A percentile compares a stretch with the other conserved stretches of the same genome.
phyloP scores from a whole-genome alignment of 2,113 vertebrate genomes.

The Scomber colias region DNA sequence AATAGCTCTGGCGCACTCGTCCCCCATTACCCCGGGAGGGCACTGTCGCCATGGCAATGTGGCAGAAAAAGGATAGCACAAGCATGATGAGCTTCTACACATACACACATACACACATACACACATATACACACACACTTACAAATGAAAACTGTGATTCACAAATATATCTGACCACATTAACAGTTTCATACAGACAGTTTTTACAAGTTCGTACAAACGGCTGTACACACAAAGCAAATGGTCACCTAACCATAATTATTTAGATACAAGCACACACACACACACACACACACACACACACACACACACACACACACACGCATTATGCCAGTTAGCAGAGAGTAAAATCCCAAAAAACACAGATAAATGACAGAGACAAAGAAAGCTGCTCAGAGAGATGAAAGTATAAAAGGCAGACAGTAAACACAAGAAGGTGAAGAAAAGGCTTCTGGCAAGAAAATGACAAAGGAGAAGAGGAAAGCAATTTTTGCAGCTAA shows the following conservation, averaged over 20 bases:
- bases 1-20: constrained; percentile 85
- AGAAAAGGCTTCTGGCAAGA: constrained; percentile 19
- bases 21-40: constrained; percentile 86
- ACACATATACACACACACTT: constrained; percentile 49
- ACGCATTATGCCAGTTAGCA: constrained; percentile 33
- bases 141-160: constrained; percentile 64
- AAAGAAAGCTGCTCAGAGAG: constrained; percentile 20
- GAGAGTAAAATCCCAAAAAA: constrained; percentile 43
- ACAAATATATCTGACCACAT: constrained; percentile 59
- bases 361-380: constrained; percentile 39
- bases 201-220: constrained; percentile 59
- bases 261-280: constrained; percentile 35
- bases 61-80: constrained; percentile 86
- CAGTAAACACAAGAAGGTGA: constrained; percentile 42
- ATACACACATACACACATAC: constrained; percentile 42
- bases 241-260: constrained; percentile 43
- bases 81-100: constrained; percentile 79
- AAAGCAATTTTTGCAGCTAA: constrained; percentile 34
- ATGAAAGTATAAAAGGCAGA: constrained; percentile 45
- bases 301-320: constrained; percentile 29
- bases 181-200: constrained; percentile 52
- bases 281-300: constrained; percentile 26
- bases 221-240: constrained; percentile 30
- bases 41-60: constrained; percentile 88
- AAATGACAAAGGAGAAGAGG: constrained; percentile 28